These are phyloP conservation scores for Eupleurogrammus muticus DNA, from an alignment of 2,797 vertebrate species.

Conservation along the genomic window DNA sequence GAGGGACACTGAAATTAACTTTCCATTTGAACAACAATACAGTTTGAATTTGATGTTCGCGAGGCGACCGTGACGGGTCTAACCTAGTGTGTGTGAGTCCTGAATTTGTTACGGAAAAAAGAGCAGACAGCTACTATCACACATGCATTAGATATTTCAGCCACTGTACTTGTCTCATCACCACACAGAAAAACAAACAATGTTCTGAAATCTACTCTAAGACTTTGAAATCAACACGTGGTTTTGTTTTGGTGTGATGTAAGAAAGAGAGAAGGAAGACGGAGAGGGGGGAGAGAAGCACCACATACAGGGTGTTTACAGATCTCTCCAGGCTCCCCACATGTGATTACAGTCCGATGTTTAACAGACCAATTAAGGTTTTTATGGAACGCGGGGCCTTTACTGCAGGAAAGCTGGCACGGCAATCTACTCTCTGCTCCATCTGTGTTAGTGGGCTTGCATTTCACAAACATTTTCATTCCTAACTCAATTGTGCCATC, in stretches of 20 bases:
- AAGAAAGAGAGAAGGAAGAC: slow-evolving; percentile 21
- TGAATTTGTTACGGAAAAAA: slow-evolving; percentile 37
- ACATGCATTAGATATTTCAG: slow-evolving; percentile 28
- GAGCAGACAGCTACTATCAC: slow-evolving; percentile 31
- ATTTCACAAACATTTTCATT: slow-evolving; percentile 45
- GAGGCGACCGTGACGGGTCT: slow-evolving; percentile 33
- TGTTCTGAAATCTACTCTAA: not conserved
- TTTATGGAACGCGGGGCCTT: slow-evolving; percentile 68
- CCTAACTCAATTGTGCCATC: slow-evolving; percentile 28
- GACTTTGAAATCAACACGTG: slow-evolving; percentile 49
- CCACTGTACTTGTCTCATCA: not conserved
- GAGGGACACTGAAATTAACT: slow-evolving; percentile 55
- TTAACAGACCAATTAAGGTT: slow-evolving; percentile 79
- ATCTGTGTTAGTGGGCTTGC: slow-evolving; percentile 45
- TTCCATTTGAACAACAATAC: slow-evolving; percentile 64
- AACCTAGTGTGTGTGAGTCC: slow-evolving; percentile 21
- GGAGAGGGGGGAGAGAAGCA: slow-evolving; percentile 49
- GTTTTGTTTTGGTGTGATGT: slow-evolving; percentile 53
- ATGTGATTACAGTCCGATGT: slow-evolving; percentile 75
- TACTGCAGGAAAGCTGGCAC: slow-evolving; percentile 55
- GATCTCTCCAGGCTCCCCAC: slow-evolving; percentile 71
- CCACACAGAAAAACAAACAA: not conserved
- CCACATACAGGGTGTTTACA: slow-evolving; percentile 77
- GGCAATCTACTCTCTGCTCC: slow-evolving; percentile 28
- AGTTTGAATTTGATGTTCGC: slow-evolving; percentile 51